Percentiles rank a stretch among this genome's conserved stretches.
phyloP scores from a whole-genome alignment of 2,888 invertebrate genomes.

The Pseudoips prasinana region DNA sequence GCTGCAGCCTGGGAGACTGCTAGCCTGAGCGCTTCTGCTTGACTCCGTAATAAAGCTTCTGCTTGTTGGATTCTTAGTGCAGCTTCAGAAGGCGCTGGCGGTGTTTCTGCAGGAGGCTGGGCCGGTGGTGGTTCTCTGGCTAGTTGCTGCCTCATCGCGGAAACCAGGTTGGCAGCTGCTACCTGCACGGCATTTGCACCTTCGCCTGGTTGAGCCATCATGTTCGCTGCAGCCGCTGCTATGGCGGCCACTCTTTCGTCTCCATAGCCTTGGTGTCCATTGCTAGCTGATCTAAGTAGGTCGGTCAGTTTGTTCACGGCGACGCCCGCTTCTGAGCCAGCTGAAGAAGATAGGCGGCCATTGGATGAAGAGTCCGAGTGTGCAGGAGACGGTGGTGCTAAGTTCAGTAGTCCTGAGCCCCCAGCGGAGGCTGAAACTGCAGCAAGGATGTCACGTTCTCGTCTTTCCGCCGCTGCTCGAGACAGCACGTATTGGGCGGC shows the following conservation, averaged over 20 bases:
- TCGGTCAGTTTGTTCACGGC: constrained; percentile 82
- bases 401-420: constrained; percentile 84
- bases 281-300: constrained; percentile 84
- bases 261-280: constrained; percentile 84
- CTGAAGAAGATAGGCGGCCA: constrained; percentile 90
- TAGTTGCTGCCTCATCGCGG: constrained; percentile 86
- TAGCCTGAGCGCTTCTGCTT: constrained; percentile 91
- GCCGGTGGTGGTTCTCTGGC: constrained; percentile 77
- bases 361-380: constrained; percentile 94
- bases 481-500: constrained; percentile 96
- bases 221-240: constrained; percentile 84
- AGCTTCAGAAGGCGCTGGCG: constrained; percentile 91
- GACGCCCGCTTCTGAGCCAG: constrained; percentile 87
- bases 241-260: constrained; percentile 88
- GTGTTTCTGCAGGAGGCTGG: constrained; percentile 88
- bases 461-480: constrained; percentile 93
- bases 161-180: constrained; percentile 88
- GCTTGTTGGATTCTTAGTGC: constrained; percentile 88
- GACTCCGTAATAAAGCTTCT: constrained; percentile 90
- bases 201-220: constrained; percentile 83
- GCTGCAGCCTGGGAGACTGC: constrained; percentile 89
- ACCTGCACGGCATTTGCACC: constrained; percentile 86
- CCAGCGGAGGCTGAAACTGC: constrained; percentile 85
- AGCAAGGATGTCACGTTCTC: constrained; percentile 91
- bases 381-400: constrained; percentile 92